Evolutionary conservation across 2,113 vertebrate genomes (phyloP).

Genomic region (Pardalotus punctatus): DNA sequence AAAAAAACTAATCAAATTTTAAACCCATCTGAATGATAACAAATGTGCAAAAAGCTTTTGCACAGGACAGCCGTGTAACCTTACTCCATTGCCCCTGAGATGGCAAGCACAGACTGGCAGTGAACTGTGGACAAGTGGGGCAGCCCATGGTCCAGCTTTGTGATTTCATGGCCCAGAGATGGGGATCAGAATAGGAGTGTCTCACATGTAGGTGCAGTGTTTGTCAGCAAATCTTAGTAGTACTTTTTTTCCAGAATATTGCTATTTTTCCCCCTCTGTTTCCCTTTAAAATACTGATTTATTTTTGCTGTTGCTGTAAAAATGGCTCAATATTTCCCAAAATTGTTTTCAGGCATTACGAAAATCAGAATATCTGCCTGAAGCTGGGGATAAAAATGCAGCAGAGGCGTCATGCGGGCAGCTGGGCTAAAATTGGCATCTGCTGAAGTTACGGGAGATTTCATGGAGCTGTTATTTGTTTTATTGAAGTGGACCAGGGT

Average conservation of each 20-base stretch:
- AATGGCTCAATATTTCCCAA: background rate
- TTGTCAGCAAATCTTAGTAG: background rate
- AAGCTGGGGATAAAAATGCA: background rate
- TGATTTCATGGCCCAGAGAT: background rate
- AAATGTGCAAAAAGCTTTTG: background rate
- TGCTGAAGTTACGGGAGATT: background rate
- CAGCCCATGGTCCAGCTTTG: background rate
- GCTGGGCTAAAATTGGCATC: constrained; percentile 17
- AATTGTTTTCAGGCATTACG: background rate
- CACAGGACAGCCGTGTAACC: background rate
- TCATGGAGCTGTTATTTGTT: background rate
- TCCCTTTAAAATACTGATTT: background rate
- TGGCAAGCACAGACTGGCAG: background rate
- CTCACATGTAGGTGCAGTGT: background rate
- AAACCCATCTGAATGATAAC: background rate
- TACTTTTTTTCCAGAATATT: background rate
- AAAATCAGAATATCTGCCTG: background rate
- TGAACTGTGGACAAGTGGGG: background rate
- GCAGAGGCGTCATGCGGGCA: background rate
- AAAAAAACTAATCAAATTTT: background rate
- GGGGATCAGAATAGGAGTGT: background rate
- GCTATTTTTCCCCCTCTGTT: background rate
- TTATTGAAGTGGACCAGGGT: background rate
- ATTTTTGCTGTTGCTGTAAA: background rate
- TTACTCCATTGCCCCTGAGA: background rate